Evolutionary conservation across 35 echinoderm and acorn worm genomes (phyloP).

Genomic region (Heliocidaris tuberculata): DNA sequence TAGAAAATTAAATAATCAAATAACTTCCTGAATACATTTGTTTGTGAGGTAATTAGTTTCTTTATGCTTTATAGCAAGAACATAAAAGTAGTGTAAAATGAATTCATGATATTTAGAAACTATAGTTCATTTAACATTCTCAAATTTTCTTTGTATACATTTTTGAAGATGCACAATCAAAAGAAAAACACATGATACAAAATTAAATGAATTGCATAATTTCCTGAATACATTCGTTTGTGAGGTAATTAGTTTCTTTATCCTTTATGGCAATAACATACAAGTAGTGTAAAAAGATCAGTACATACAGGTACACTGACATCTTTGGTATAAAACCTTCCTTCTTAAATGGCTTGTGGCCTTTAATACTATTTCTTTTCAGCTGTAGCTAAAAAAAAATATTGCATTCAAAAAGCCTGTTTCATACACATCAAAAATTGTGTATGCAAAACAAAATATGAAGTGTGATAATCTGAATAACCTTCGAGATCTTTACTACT

Average conservation of each 20-base stretch:
- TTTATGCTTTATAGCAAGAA: conserved; percentile 1
- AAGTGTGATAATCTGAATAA: too few relatives aligned
- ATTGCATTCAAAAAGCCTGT: too few relatives aligned
- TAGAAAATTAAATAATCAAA: neutral
- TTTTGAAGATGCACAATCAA: conserved; percentile 1
- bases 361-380: too few relatives aligned
- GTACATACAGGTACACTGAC: too few relatives aligned
- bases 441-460: too few relatives aligned
- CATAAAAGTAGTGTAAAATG: neutral
- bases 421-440: too few relatives aligned
- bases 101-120: conserved; percentile 21
- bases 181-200: neutral
- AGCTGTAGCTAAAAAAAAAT: too few relatives aligned
- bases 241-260: neutral
- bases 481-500: too few relatives aligned
- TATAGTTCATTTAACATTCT: neutral
- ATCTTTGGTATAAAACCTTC: too few relatives aligned
- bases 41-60: conserved; percentile 1
- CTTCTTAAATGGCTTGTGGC: too few relatives aligned
- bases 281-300: too few relatives aligned
- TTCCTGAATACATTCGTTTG: conserved; percentile 13
- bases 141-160: neutral
- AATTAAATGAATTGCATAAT: neutral
- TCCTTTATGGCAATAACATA: neutral
- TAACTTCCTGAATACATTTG: conserved; percentile 12